These are phyloP conservation scores for Pinna nobilis DNA, from an alignment of 1,140 invertebrate genomes.

Conservation along the genomic window DNA sequence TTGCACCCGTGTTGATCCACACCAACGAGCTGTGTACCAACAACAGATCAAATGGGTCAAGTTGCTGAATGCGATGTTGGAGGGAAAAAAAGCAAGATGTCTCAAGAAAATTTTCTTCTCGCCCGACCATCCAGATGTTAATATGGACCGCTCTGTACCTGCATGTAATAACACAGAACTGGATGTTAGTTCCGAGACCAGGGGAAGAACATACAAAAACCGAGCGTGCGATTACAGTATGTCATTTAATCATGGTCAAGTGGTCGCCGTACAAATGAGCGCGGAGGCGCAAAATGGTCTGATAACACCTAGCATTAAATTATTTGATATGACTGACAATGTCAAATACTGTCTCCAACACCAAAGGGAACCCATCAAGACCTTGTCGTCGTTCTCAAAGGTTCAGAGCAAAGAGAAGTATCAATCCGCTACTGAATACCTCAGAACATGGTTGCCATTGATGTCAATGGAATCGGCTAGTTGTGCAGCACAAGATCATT, in stretches of 20 bases:
- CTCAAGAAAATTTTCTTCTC: neutral
- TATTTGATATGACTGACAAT: conserved; percentile 44
- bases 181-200: conserved; percentile 34
- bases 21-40: conserved; percentile 14
- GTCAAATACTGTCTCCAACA: conserved; percentile 46
- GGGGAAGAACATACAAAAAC: neutral
- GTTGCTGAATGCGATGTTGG: conserved; percentile 3
- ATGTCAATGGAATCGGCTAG: conserved; percentile 51
- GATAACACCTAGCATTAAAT: conserved; percentile 31
- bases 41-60: conserved; percentile 22
- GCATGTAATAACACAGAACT: conserved; percentile 2
- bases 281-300: conserved; percentile 42
- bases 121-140: neutral
- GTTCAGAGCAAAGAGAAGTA: conserved; percentile 4
- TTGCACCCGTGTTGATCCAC: conserved; percentile 26
- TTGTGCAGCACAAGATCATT: conserved; percentile 16
- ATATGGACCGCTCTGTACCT: conserved; percentile 20
- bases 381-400: conserved; percentile 30
- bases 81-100: neutral
- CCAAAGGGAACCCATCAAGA: conserved; percentile 38
- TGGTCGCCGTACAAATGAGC: conserved; percentile 40
- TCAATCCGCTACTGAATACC: conserved; percentile 30
- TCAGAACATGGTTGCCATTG: conserved; percentile 40
- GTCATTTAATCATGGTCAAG: conserved; percentile 37
- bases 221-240: conserved; percentile 33